Conservation (phyloP, 2,113 vertebrate species). For the Charina bottae region DNA sequence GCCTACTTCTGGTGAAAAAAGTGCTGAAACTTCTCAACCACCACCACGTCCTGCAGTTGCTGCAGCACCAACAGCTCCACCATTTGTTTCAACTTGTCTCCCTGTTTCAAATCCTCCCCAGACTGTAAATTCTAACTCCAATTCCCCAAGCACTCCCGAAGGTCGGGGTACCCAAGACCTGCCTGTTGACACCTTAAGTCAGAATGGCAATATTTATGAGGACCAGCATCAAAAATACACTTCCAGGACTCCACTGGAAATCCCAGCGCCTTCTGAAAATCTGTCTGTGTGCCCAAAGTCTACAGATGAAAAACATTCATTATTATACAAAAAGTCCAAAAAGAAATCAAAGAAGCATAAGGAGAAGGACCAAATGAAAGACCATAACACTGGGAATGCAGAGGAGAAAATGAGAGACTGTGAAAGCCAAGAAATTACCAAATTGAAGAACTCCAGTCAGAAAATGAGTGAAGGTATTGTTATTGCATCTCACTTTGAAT, state of each 20-base stretch:
- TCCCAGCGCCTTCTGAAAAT: slow-evolving; percentile 56
- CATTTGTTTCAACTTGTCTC: slow-evolving; percentile 68
- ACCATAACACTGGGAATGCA: slow-evolving; percentile 25
- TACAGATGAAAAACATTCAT: slow-evolving; percentile 38
- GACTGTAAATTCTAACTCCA: slow-evolving; percentile 81
- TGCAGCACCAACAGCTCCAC: slow-evolving; percentile 51
- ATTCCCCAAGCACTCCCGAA: slow-evolving; percentile 86
- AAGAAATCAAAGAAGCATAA: slow-evolving; percentile 87
- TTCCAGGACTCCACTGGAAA: slow-evolving; percentile 71
- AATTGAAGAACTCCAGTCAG: slow-evolving; percentile 30
- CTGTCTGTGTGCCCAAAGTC: slow-evolving; percentile 44
- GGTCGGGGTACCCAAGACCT: slow-evolving; percentile 85
- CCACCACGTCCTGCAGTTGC: slow-evolving; percentile 43
- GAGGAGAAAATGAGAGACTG: slow-evolving; percentile 49
- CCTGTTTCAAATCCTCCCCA: slow-evolving; percentile 74
- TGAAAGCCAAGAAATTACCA: slow-evolving; percentile 54
- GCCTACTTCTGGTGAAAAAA: slow-evolving; percentile 68
- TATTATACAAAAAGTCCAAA: slow-evolving; percentile 78
- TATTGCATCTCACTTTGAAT: background rate
- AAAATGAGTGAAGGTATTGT: slow-evolving; percentile 68
- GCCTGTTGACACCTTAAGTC: slow-evolving; percentile 75
- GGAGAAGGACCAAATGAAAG: slow-evolving; percentile 78
- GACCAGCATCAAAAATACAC: slow-evolving; percentile 78
- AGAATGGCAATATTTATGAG: slow-evolving; percentile 73
- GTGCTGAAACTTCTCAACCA: slow-evolving; percentile 48